phyloP scores from a whole-genome alignment of 2,797 vertebrate species.

The Pangasius djambal region DNA sequence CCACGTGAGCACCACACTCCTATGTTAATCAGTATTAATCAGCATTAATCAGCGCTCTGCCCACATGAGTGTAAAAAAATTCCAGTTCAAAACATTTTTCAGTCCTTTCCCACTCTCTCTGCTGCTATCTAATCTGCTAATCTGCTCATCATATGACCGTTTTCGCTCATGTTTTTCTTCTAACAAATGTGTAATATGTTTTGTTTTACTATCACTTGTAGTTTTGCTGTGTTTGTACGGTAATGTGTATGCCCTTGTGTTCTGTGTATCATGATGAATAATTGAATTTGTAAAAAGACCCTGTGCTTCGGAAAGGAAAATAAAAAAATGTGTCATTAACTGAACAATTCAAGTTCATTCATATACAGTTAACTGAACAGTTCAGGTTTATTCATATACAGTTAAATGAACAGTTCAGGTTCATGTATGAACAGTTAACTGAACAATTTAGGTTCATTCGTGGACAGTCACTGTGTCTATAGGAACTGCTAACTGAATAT shows the following conservation, averaged over 20 bases:
- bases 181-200: neutral
- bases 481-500: neutral
- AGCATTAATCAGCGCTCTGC: neutral
- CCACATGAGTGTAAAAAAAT: neutral
- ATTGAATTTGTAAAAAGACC: neutral
- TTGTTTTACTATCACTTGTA: neutral
- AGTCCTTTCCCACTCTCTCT: neutral
- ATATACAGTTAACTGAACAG: neutral
- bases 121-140: neutral
- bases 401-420: neutral
- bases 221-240: neutral
- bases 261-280: neutral
- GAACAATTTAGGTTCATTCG: neutral
- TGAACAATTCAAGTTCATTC: neutral
- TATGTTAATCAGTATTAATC: slow-evolving; percentile 22
- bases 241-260: neutral
- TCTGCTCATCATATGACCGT: neutral
- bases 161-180: neutral
- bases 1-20: slow-evolving; percentile 8
- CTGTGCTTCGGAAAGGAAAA: neutral
- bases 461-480: neutral
- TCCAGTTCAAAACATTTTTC: neutral
- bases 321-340: too few relatives aligned
- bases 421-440: neutral
- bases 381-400: neutral